A percentile compares a stretch with the other conserved stretches of the same genome.
phyloP scores from a whole-genome alignment of 2,113 vertebrate genomes.

The Silurus glanis region DNA sequence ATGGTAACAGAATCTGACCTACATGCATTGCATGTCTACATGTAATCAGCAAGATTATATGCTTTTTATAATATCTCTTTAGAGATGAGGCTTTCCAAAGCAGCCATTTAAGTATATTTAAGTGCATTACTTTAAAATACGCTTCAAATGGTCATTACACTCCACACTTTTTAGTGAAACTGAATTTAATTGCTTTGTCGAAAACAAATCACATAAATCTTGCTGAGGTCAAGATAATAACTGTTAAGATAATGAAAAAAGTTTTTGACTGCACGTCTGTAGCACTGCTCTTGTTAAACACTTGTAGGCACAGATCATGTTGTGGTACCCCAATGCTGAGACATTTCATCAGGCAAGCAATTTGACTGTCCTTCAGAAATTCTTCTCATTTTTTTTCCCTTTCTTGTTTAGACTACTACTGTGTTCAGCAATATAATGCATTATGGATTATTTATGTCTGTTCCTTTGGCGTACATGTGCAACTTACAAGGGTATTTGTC shows the following conservation, averaged over 20 bases:
- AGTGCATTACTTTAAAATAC: not conserved
- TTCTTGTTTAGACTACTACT: not conserved
- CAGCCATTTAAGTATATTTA: not conserved
- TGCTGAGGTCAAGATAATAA: not conserved
- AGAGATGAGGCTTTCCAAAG: not conserved
- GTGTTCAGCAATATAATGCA: no score
- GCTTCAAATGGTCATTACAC: not conserved
- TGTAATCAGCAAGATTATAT: not conserved
- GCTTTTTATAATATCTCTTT: not conserved
- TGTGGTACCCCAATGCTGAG: no score
- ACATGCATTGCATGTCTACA: not conserved
- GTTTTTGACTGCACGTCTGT: not conserved
- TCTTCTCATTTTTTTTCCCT: no score
- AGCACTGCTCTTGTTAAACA: not conserved
- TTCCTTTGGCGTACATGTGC: not conserved
- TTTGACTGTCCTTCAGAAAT: not conserved
- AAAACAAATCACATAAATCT: not conserved
- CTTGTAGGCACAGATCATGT: not conserved
- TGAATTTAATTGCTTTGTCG: not conserved
- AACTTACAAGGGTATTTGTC: no score
- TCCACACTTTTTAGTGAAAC: not conserved
- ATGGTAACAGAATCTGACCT: not conserved
- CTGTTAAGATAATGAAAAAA: not conserved
- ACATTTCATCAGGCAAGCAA: no score
- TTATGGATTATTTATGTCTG: not conserved